Evolutionary conservation across 2,113 vertebrate species (phyloP).

Genomic region (Isichthys henryi): DNA sequence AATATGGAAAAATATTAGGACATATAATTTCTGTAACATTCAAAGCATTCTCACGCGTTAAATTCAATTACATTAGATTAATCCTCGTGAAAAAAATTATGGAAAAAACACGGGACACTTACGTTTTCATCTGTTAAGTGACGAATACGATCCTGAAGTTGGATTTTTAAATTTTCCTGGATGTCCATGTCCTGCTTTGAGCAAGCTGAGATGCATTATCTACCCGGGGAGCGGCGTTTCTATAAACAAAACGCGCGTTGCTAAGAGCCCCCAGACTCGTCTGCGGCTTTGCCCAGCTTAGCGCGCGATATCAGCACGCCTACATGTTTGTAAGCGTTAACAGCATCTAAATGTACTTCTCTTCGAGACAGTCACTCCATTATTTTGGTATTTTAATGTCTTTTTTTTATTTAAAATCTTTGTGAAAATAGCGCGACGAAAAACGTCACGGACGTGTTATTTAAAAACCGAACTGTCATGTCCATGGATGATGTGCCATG

Average conservation of each 20-base stretch:
- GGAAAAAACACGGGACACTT: conserved; percentile 18
- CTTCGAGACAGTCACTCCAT: neutral
- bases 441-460: neutral
- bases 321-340: neutral
- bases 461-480: neutral
- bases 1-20: neutral
- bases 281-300: neutral
- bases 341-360: neutral
- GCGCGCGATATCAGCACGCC: neutral
- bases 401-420: neutral
- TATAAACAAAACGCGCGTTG: conserved; percentile 25
- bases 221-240: conserved; percentile 8
- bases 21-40: neutral
- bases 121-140: conserved; percentile 39
- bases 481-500: too few species aligned
- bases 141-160: conserved; percentile 33
- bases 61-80: neutral
- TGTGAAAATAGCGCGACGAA: neutral
- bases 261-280: conserved; percentile 14
- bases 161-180: conserved; percentile 11
- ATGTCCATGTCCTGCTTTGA: conserved; percentile 33
- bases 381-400: neutral
- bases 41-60: neutral
- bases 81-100: neutral
- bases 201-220: neutral